phyloP scores from a whole-genome alignment of 64 coral and sea anemone species.

The Porites australiensis region DNA sequence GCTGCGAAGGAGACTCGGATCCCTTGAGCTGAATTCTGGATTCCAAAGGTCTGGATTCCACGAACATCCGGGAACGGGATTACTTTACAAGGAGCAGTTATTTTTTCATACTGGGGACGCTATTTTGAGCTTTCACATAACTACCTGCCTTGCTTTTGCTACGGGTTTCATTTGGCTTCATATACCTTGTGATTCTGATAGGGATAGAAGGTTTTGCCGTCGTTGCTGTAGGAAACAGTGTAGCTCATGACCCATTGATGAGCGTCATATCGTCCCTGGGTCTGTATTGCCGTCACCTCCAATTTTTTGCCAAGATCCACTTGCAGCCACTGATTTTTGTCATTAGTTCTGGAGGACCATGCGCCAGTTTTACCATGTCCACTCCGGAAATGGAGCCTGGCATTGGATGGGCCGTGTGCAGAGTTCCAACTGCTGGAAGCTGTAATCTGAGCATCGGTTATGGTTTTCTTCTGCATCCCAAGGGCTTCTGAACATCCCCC shows the following conservation, averaged over 20 bases:
- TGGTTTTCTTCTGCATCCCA: not conserved
- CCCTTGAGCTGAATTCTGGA: too few species aligned
- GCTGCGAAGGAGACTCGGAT: too few species aligned
- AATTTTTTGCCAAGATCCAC: conserved; percentile 1
- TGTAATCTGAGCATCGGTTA: conserved; percentile 1
- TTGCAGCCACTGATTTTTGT: not conserved
- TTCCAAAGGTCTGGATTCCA: too few species aligned
- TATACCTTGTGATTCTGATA: not conserved
- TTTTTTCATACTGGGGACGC: not conserved
- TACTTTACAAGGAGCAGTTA: not conserved
- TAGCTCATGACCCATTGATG: not conserved
- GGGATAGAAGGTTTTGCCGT: not conserved
- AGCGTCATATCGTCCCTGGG: not conserved
- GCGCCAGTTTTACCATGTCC: not conserved
- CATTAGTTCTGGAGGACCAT: not conserved
- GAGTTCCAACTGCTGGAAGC: not conserved
- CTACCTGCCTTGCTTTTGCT: not conserved
- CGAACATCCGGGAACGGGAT: too few species aligned
- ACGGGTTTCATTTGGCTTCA: too few species aligned
- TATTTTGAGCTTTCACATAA: not conserved
- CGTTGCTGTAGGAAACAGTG: not conserved
- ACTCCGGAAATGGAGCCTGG: not conserved
- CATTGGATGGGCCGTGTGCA: not conserved
- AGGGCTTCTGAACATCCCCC: not conserved
- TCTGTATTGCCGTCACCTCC: not conserved